Percentiles rank a stretch among this genome's conserved stretches.
phyloP scores from a whole-genome alignment of 1,140 invertebrate species.

The Latrodectus geometricus region DNA sequence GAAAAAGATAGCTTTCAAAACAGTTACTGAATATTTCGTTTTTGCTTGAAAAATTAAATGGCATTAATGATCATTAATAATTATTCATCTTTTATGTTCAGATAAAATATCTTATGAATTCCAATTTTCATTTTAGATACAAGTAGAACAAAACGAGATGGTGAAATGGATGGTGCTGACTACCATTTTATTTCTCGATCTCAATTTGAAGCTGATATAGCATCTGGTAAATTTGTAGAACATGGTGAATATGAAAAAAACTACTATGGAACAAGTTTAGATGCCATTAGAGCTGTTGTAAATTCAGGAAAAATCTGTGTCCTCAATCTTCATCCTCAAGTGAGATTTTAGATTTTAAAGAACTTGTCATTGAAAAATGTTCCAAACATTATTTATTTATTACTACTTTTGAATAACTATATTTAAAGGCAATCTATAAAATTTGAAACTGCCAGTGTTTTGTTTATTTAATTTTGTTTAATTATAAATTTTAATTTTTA shows the following conservation, averaged over 20 bases:
- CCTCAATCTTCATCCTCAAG: slow-evolving; percentile 70
- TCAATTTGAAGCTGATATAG: slow-evolving; percentile 71
- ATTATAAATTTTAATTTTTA: no score
- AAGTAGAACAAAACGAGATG: slow-evolving; percentile 69
- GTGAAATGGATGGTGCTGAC: slow-evolving; percentile 72
- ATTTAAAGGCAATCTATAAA: no score
- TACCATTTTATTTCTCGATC: slow-evolving; percentile 73
- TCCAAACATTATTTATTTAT: no score
- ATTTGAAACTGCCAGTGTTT: no score
- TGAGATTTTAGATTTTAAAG: slow-evolving; percentile 67
- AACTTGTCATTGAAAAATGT: no score
- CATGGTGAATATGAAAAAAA: slow-evolving; percentile 74
- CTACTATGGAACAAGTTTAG: slow-evolving; percentile 73
- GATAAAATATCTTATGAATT: background rate
- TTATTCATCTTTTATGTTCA: no score
- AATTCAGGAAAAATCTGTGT: slow-evolving; percentile 72
- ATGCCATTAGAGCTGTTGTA: slow-evolving; percentile 72
- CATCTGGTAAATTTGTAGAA: slow-evolving; percentile 72
- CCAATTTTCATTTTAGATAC: slow-evolving; percentile 69
- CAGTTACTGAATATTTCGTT: no score
- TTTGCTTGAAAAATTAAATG: no score
- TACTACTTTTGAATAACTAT: no score
- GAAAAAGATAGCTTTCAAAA: no score
- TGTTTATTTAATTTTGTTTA: no score
- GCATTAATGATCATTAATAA: no score